A percentile compares a stretch with the other conserved stretches of the same genome.
phyloP scores from a whole-genome alignment of 2,888 invertebrate species.

The Drosophila histrio region DNA sequence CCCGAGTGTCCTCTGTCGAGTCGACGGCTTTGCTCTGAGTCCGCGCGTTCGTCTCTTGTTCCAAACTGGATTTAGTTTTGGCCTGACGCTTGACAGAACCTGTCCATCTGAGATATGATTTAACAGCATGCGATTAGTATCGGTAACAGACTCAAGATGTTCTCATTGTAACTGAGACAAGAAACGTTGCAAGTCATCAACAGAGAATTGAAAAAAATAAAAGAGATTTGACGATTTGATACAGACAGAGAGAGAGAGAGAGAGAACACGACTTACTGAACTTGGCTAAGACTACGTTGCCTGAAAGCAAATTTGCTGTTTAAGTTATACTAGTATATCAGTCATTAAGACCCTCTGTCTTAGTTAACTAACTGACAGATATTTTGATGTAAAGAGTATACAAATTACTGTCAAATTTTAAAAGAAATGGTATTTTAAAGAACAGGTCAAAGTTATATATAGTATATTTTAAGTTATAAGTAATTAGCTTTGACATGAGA shows the following conservation, averaged over 20 bases:
- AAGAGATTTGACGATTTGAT: conserved; percentile 1
- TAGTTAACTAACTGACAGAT: too few relatives aligned
- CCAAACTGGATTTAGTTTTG: conserved; percentile 43
- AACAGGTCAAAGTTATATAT: too few relatives aligned
- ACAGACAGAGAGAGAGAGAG: neutral
- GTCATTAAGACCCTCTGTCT: too few relatives aligned
- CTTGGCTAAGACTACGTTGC: neutral
- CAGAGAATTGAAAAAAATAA: neutral
- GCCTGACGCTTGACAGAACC: conserved; percentile 16
- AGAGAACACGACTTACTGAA: neutral
- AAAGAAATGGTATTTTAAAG: too few relatives aligned
- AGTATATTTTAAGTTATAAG: too few relatives aligned
- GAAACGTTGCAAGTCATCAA: conserved; percentile 35
- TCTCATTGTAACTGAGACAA: conserved; percentile 4
- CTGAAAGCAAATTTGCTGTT: neutral
- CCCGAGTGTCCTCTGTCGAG: conserved; percentile 30
- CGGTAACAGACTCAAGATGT: conserved; percentile 31
- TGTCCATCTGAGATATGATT: conserved; percentile 49
- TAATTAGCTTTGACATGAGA: too few relatives aligned
- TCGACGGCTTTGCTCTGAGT: neutral
- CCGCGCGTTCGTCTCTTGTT: conserved; percentile 10
- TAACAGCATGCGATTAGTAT: conserved; percentile 49
- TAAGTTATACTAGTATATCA: too few relatives aligned
- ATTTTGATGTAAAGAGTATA: too few relatives aligned
- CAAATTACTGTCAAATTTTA: too few relatives aligned